Percentiles rank a stretch among this genome's conserved stretches.
Conservation (phyloP, 92 coral and sea anemone species). For the Porites cylindrica region DNA sequence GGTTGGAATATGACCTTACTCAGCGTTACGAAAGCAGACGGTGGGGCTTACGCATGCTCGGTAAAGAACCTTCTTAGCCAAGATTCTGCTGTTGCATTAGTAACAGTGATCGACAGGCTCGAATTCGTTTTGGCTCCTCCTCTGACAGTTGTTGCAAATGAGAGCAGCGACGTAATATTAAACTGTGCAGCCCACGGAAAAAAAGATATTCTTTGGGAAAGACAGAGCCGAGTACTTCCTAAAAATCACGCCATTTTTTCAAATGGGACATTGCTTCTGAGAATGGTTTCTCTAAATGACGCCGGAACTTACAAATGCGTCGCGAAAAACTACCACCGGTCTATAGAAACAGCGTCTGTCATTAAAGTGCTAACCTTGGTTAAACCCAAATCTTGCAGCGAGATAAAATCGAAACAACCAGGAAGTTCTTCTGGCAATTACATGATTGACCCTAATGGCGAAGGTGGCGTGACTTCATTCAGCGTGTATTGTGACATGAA, state of each 20-base stretch:
- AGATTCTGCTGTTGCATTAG: background rate
- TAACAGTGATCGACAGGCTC: slow-evolving; percentile 23
- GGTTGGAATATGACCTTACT: slow-evolving; percentile 14
- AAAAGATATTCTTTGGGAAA: slow-evolving; percentile 2
- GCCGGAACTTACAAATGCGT: slow-evolving; percentile 32
- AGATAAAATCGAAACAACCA: background rate
- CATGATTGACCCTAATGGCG: slow-evolving; percentile 45
- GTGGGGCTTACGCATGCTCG: slow-evolving; percentile 27
- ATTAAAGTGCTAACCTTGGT: background rate
- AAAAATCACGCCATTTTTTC: background rate
- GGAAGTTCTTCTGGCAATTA: slow-evolving; percentile 33
- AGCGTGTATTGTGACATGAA: slow-evolving; percentile 63
- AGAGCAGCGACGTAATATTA: background rate
- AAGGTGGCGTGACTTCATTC: slow-evolving; percentile 44
- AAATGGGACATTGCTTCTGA: slow-evolving; percentile 31
- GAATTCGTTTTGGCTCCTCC: slow-evolving; percentile 20
- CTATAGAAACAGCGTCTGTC: slow-evolving; percentile 15
- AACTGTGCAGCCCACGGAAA: slow-evolving; percentile 11
- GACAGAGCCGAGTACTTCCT: background rate
- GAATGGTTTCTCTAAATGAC: background rate
- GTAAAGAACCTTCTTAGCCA: slow-evolving; percentile 16
- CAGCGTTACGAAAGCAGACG: slow-evolving; percentile 5
- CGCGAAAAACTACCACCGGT: slow-evolving; percentile 6
- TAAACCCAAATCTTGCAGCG: slow-evolving; percentile 2
- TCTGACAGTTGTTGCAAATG: background rate